Conservation (phyloP, 2,113 vertebrate genomes). For the Ictidomys tridecemlineatus region DNA sequence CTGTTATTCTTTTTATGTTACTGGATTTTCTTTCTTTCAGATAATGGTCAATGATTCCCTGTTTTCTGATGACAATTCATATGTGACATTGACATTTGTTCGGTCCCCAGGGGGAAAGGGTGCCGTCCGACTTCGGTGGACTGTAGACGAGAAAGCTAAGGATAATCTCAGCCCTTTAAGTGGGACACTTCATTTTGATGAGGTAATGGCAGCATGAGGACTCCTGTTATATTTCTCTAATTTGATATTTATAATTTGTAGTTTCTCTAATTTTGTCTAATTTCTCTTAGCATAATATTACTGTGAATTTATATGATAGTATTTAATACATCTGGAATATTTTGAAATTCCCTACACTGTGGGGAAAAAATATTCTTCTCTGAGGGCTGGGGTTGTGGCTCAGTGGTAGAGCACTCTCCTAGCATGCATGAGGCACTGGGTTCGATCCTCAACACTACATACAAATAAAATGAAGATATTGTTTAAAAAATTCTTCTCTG, state of each 20-base stretch:
- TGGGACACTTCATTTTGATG: constrained; percentile 93
- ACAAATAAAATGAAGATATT: too few species aligned
- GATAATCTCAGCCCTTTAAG: constrained; percentile 92
- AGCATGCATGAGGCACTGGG: too few species aligned
- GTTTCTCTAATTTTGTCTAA: not conserved
- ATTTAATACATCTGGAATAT: not conserved
- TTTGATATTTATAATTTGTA: not conserved
- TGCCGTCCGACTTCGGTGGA: constrained; percentile 91
- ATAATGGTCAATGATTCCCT: constrained; percentile 92
- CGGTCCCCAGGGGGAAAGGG: constrained; percentile 92
- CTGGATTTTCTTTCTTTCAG: constrained; percentile 83
- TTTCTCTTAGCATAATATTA: not conserved
- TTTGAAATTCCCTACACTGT: not conserved
- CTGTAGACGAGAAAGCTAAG: constrained; percentile 90
- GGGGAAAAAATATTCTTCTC: not conserved
- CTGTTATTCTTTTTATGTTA: not conserved
- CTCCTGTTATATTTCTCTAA: not conserved
- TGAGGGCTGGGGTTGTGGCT: too few species aligned
- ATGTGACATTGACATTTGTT: constrained; percentile 90
- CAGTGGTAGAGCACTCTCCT: too few species aligned
- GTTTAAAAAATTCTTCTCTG: too few species aligned
- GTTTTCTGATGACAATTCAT: constrained; percentile 89
- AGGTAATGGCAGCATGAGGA: constrained; percentile 87
- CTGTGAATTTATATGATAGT: not conserved
- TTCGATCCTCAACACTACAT: too few species aligned